Evolutionary conservation across 2,888 invertebrate species (phyloP).

Genomic region (Willowsia nigromaculata): DNA sequence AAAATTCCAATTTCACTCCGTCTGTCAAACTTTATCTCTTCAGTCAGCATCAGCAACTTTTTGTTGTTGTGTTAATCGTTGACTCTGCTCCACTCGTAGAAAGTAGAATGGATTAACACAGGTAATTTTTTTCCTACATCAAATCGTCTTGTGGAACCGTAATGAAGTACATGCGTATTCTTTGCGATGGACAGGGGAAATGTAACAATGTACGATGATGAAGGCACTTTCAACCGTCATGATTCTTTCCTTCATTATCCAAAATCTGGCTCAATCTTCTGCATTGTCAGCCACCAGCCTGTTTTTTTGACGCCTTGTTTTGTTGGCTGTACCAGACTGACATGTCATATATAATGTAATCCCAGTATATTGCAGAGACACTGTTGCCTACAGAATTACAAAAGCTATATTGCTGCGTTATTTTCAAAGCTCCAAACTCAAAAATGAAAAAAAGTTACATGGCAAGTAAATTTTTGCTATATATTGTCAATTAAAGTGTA

Average conservation of each 20-base stretch:
- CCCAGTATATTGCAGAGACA: not conserved
- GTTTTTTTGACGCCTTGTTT: not conserved
- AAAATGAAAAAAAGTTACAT: too few relatives aligned
- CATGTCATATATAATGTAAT: too few relatives aligned
- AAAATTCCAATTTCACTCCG: slow-evolving; percentile 77
- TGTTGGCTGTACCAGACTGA: not conserved
- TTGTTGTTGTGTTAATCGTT: slow-evolving; percentile 48
- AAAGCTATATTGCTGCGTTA: too few relatives aligned
- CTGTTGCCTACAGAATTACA: too few relatives aligned
- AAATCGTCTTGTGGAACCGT: not conserved
- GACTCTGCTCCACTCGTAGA: slow-evolving; percentile 16
- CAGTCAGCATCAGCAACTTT: slow-evolving; percentile 53
- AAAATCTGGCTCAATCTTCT: slow-evolving; percentile 57
- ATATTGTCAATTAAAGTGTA: too few relatives aligned
- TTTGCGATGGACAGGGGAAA: not conserved
- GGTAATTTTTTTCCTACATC: not conserved
- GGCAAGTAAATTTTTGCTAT: too few relatives aligned
- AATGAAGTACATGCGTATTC: not conserved
- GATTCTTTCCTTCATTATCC: slow-evolving; percentile 36
- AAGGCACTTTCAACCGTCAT: slow-evolving; percentile 42
- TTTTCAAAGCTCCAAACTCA: too few relatives aligned
- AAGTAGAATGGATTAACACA: not conserved
- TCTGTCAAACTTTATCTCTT: slow-evolving; percentile 76
- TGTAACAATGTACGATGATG: not conserved
- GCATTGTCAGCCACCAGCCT: slow-evolving; percentile 36